Conservation (phyloP, 2,888 invertebrate genomes). For the Aphodius granarius region DNA sequence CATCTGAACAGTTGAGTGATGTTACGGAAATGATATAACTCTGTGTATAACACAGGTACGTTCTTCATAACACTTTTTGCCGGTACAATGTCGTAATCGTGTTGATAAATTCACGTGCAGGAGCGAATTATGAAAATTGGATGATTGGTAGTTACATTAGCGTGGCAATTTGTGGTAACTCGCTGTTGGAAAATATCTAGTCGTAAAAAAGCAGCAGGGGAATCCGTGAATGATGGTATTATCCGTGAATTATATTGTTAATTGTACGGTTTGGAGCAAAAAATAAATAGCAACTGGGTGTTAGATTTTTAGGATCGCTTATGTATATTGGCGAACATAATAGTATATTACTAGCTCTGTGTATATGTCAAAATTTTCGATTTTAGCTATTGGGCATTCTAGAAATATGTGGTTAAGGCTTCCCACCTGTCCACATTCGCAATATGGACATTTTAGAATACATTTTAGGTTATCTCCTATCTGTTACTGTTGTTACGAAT, state of each 20-base stretch:
- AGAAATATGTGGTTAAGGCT: no score
- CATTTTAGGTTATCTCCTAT: no score
- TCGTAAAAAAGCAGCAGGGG: background rate
- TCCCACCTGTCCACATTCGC: no score
- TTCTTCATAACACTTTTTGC: background rate
- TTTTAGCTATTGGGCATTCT: no score
- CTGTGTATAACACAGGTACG: background rate
- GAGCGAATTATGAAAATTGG: background rate
- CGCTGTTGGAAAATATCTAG: background rate
- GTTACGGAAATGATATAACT: background rate
- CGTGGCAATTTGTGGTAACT: background rate
- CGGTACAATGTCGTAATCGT: background rate
- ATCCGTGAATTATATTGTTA: background rate
- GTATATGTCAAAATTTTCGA: no score
- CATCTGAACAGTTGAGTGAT: background rate
- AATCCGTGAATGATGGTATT: background rate
- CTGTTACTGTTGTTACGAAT: no score
- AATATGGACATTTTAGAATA: no score
- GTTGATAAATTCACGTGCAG: background rate
- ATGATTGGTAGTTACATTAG: background rate
- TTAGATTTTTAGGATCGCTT: background rate
- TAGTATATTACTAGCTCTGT: background rate
- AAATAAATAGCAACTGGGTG: background rate
- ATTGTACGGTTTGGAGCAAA: background rate
- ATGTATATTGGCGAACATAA: background rate